A percentile compares a stretch with the other conserved stretches of the same genome.
These are phyloP conservation scores for Anas acuta DNA, from an alignment of 2,797 vertebrate species.

Conservation along the genomic window DNA sequence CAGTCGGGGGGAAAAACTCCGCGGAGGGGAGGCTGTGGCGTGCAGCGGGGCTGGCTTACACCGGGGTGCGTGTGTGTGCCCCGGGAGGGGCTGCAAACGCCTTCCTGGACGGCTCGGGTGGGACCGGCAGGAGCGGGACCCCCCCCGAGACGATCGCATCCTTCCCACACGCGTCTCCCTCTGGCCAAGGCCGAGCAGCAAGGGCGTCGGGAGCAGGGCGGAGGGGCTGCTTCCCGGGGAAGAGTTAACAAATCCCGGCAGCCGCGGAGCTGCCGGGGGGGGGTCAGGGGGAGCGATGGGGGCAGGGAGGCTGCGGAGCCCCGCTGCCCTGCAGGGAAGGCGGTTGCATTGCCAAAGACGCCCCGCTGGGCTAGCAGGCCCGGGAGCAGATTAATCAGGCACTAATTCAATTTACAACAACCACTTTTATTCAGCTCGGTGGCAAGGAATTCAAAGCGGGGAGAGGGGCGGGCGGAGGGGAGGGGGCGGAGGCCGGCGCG, in stretches of 20 bases:
- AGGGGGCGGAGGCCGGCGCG: constrained; percentile 11
- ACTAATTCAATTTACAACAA: constrained; percentile 75
- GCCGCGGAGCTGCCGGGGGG: not conserved
- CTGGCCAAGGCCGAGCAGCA: not conserved
- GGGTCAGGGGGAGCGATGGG: not conserved
- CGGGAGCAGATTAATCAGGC: constrained; percentile 73
- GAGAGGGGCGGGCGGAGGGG: constrained; percentile 23
- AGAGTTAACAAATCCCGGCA: constrained; percentile 67
- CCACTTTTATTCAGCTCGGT: constrained; percentile 74
- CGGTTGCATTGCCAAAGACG: constrained; percentile 72
- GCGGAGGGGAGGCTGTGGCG: not conserved
- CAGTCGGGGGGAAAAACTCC: no score
- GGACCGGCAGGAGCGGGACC: not conserved
- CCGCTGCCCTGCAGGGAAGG: constrained; percentile 66
- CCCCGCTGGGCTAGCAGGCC: constrained; percentile 72
- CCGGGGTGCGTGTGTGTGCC: not conserved
- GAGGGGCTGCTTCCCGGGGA: constrained; percentile 14
- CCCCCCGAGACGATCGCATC: no score
- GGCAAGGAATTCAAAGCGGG: constrained; percentile 67
- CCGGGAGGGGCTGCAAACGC: no score
- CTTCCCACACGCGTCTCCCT: not conserved
- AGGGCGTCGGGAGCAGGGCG: not conserved
- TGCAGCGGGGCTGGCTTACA: not conserved
- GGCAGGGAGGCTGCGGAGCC: constrained; percentile 35
- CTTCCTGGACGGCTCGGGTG: not conserved